Conservation (phyloP, 2,888 invertebrate genomes). For the Ectemnius continuus region DNA sequence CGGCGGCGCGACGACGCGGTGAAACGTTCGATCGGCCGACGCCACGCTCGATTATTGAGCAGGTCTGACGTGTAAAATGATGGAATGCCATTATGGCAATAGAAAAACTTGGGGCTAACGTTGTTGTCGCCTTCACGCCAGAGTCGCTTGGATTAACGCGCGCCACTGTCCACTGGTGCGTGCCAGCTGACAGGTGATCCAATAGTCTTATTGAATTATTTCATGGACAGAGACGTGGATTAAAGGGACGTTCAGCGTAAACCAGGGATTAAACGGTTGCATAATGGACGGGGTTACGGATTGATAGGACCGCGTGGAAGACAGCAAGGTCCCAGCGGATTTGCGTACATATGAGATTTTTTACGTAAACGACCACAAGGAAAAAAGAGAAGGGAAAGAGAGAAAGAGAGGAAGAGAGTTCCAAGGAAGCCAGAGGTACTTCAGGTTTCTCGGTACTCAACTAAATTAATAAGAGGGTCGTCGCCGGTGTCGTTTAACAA, state of each 20-base stretch:
- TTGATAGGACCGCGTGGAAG: background rate
- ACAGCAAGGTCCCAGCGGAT: background rate
- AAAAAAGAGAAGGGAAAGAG: too few species aligned
- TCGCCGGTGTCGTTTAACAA: slow-evolving; percentile 9
- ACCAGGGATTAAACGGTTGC: background rate
- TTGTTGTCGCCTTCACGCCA: too few species aligned
- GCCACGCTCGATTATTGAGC: too few species aligned
- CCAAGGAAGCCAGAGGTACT: background rate
- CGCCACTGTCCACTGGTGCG: too few species aligned
- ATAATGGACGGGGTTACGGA: background rate
- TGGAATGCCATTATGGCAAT: too few species aligned
- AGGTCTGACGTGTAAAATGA: too few species aligned
- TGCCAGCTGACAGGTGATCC: too few species aligned
- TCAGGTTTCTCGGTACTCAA: background rate
- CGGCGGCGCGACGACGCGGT: background rate
- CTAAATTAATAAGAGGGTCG: slow-evolving; percentile 7
- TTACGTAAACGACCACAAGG: background rate
- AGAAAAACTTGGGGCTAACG: too few species aligned
- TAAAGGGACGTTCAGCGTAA: background rate
- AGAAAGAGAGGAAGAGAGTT: background rate
- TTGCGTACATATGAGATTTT: background rate
- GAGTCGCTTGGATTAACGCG: too few species aligned
- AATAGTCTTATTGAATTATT: too few species aligned
- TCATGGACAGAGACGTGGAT: background rate
- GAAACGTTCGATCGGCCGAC: background rate